Evolutionary conservation across 2,888 invertebrate genomes (phyloP).

Genomic region (Fissipunctia ypsillon): DNA sequence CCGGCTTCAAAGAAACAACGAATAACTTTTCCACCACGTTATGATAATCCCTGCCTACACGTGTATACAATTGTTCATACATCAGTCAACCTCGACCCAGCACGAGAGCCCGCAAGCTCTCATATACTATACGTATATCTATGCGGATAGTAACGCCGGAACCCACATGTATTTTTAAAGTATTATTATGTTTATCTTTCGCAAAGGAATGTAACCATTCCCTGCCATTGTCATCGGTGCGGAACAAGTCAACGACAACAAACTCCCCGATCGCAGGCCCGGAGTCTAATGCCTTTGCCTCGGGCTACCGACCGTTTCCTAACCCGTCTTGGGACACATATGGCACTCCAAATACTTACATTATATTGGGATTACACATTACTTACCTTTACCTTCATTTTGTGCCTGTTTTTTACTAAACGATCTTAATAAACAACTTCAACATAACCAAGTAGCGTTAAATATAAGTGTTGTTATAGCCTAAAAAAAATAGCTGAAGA

Average conservation of each 20-base stretch:
- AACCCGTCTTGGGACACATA: slow-evolving; percentile 47
- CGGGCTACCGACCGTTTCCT: slow-evolving; percentile 23
- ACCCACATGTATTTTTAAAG: slow-evolving; percentile 12
- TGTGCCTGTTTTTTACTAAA: slow-evolving; percentile 39
- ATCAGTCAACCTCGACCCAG: slow-evolving; percentile 7
- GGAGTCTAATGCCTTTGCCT: slow-evolving; percentile 29
- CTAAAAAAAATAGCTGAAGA: not conserved
- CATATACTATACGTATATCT: not conserved
- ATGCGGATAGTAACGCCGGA: not conserved
- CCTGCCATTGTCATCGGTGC: slow-evolving; percentile 25
- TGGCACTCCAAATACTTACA: slow-evolving; percentile 49
- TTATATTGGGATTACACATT: slow-evolving; percentile 56
- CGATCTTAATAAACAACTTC: slow-evolving; percentile 33
- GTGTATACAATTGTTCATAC: slow-evolving; percentile 5
- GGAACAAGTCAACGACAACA: slow-evolving; percentile 36
- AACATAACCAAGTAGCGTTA: slow-evolving; percentile 7
- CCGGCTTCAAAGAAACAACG: not conserved
- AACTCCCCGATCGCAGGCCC: slow-evolving; percentile 3
- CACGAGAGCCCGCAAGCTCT: not conserved
- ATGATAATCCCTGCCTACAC: slow-evolving; percentile 10
- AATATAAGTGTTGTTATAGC: slow-evolving; percentile 16
- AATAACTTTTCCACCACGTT: slow-evolving; percentile 3
- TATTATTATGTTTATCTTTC: slow-evolving; percentile 31
- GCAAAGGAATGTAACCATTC: slow-evolving; percentile 16
- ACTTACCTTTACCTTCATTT: slow-evolving; percentile 48